A percentile compares a stretch with the other conserved stretches of the same genome.
These are phyloP conservation scores for Drosophila persimilis DNA, from an alignment of 1,140 invertebrate genomes.

Conservation along the genomic window DNA sequence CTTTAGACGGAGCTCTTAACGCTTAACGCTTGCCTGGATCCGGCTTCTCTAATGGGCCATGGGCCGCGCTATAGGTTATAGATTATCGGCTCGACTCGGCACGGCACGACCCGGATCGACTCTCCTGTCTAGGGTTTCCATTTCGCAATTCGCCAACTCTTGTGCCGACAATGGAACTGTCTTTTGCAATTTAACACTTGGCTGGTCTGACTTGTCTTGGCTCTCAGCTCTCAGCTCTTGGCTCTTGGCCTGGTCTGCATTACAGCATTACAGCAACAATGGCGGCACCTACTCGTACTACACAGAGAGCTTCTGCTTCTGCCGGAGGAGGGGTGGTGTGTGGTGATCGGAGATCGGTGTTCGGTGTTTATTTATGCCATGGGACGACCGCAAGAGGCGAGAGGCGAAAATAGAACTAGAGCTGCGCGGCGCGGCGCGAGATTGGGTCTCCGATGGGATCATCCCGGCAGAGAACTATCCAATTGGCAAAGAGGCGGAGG, in stretches of 20 bases:
- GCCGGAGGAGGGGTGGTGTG: no score
- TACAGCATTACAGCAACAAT: constrained; percentile 19
- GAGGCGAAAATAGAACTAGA: constrained; percentile 63
- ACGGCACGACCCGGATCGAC: constrained; percentile 13
- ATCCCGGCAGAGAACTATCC: background rate
- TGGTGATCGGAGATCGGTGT: background rate
- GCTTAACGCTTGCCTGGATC: constrained; percentile 63
- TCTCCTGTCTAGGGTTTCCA: constrained; percentile 53
- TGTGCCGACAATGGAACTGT: constrained; percentile 69
- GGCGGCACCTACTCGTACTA: constrained; percentile 32
- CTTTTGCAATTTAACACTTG: constrained; percentile 81
- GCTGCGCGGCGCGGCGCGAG: constrained; percentile 13
- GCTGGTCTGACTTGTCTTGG: constrained; percentile 50
- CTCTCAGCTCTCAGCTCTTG: constrained; percentile 33
- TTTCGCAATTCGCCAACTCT: constrained; percentile 41
- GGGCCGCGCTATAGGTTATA: constrained; percentile 15
- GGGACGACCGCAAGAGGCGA: constrained; percentile 67
- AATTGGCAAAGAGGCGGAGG: background rate
- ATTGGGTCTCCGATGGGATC: constrained; percentile 10
- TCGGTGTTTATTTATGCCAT: constrained; percentile 64
- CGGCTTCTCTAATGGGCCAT: constrained; percentile 39
- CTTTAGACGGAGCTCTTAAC: constrained; percentile 23
- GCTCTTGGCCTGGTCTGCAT: constrained; percentile 23
- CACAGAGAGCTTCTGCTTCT: constrained; percentile 1
- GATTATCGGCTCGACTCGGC: constrained; percentile 31